Conservation (phyloP, 2,797 vertebrate genomes). For the Bradypodion ventrale region DNA sequence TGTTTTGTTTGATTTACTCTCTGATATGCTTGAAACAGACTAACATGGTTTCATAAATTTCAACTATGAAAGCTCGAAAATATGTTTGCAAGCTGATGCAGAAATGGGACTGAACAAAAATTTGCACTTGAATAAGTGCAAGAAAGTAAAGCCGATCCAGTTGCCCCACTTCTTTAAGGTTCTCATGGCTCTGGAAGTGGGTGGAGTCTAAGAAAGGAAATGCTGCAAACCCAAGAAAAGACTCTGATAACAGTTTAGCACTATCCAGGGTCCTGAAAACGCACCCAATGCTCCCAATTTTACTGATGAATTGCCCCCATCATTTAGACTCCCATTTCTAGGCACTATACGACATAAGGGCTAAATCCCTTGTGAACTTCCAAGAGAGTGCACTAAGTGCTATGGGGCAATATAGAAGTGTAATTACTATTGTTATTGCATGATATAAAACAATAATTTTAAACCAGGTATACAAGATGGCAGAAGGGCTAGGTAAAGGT, state of each 20-base stretch:
- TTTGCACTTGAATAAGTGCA: background rate
- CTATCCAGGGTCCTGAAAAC: background rate
- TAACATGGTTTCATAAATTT: too few species aligned
- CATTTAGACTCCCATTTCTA: background rate
- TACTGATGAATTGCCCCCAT: too few species aligned
- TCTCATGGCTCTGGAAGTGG: background rate
- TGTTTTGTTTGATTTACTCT: too few species aligned
- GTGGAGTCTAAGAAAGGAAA: background rate
- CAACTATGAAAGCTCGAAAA: background rate
- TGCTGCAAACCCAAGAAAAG: too few species aligned
- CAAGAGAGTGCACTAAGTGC: too few species aligned
- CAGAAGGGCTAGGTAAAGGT: background rate
- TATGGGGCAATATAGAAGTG: too few species aligned
- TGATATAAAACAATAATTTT: background rate
- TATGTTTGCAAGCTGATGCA: background rate
- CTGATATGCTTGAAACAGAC: too few species aligned
- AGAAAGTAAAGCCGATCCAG: background rate
- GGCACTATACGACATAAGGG: background rate
- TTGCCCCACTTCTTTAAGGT: background rate
- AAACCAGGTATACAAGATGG: background rate
- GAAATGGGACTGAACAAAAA: background rate
- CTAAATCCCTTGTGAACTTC: too few species aligned
- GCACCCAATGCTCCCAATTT: too few species aligned
- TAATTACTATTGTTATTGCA: too few species aligned
- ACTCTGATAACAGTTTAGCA: background rate